Percentiles rank a stretch among this genome's conserved stretches.
Evolutionary conservation across 2,113 vertebrate genomes (phyloP).

Genomic region (Tauraco erythrolophus): DNA sequence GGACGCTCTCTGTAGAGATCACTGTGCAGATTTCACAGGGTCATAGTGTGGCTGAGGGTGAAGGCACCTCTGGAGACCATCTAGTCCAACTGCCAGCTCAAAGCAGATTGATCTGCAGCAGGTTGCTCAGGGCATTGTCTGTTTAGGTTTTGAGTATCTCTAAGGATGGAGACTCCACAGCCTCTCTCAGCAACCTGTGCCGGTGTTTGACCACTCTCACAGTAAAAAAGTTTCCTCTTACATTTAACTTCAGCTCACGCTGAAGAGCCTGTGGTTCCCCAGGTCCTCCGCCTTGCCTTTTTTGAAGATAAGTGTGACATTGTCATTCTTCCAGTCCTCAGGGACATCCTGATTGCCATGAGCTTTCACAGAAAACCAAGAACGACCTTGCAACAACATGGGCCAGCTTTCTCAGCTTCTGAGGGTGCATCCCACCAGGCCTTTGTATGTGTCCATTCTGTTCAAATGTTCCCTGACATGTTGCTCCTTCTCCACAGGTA

Average conservation of each 20-base stretch:
- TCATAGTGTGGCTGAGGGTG: background rate
- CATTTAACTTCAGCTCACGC: background rate
- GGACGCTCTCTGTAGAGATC: background rate
- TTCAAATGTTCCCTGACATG: background rate
- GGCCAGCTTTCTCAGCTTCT: background rate
- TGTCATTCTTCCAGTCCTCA: background rate
- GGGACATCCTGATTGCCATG: background rate
- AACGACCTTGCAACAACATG: background rate
- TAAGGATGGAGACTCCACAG: background rate
- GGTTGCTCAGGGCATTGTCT: background rate
- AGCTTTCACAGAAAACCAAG: background rate
- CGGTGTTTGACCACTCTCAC: background rate
- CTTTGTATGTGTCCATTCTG: background rate
- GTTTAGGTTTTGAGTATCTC: background rate
- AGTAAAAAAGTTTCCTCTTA: background rate
- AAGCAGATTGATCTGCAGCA: background rate
- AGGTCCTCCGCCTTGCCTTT: background rate
- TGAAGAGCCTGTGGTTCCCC: background rate
- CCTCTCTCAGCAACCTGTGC: background rate
- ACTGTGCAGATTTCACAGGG: background rate
- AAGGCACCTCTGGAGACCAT: background rate
- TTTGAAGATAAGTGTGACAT: background rate
- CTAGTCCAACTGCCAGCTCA: background rate
- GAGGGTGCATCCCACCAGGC: background rate
- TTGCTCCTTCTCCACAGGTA: background rate